Conservation (phyloP, 2,797 vertebrate species). For the Perodicticus potto region DNA sequence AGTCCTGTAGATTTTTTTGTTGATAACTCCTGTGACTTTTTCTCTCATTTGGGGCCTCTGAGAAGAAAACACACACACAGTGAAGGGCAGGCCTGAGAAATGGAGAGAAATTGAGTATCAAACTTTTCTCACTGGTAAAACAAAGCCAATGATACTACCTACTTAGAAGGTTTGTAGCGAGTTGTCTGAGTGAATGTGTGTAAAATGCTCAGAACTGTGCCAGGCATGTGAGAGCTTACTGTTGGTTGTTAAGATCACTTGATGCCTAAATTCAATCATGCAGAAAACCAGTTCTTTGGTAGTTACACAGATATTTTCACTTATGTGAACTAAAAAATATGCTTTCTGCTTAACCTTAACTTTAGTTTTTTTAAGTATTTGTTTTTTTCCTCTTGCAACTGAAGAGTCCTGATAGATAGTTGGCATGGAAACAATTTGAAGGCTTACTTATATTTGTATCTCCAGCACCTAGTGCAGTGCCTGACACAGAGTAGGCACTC, state of each 20-base stretch:
- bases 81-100: not conserved
- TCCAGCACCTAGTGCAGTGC: not conserved
- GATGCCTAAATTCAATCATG: not conserved
- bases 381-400: not conserved
- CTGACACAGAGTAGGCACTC: not conserved
- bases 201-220: not conserved
- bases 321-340: conserved; percentile 21
- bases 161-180: not conserved
- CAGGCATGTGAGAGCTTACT: not conserved
- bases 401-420: not conserved
- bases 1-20: conserved; percentile 25
- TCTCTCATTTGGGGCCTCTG: not conserved
- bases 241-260: not conserved
- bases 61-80: not conserved
- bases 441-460: not conserved
- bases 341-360: not conserved
- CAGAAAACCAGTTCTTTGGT: not conserved
- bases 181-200: not conserved
- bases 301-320: not conserved
- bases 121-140: not conserved
- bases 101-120: not conserved
- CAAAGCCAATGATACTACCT: not conserved
- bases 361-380: not conserved
- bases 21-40: conserved; percentile 1
- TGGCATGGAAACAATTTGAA: not conserved